phyloP scores from a whole-genome alignment of 2,113 vertebrate genomes.

The Carassius gibelio region DNA sequence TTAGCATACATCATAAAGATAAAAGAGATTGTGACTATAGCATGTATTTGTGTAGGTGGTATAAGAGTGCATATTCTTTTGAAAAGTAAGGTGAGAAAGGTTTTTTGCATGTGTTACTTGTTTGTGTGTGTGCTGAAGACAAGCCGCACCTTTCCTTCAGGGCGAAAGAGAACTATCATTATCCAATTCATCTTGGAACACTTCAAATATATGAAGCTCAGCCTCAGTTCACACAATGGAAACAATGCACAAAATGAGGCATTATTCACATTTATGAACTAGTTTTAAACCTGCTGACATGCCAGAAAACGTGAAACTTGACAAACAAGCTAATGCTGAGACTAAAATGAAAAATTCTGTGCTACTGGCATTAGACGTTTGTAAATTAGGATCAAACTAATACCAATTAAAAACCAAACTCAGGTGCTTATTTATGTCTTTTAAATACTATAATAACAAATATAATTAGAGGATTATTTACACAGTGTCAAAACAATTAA shows the following conservation, averaged over 20 bases:
- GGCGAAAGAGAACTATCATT: slow-evolving; percentile 22
- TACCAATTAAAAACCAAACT: too few species aligned
- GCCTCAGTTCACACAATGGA: not conserved
- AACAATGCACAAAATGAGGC: slow-evolving; percentile 2
- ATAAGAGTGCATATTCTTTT: not conserved
- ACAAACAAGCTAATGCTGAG: not conserved
- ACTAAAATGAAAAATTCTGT: not conserved
- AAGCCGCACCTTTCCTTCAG: slow-evolving; percentile 41
- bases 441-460: too few species aligned
- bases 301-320: not conserved
- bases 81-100: not conserved
- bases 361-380: not conserved
- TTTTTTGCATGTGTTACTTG: not conserved
- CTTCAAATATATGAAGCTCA: not conserved
- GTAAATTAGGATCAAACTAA: not conserved
- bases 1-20: too few species aligned
- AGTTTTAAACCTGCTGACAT: slow-evolving; percentile 15
- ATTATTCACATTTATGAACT: slow-evolving; percentile 1
- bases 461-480: too few species aligned
- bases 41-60: not conserved
- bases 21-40: too few species aligned
- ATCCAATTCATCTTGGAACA: slow-evolving; percentile 3
- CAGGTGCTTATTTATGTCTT: too few species aligned
- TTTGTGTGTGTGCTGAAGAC: slow-evolving; percentile 7
- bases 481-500: too few species aligned